These are phyloP conservation scores for Phaedon cochleariae DNA, from an alignment of 2,888 invertebrate species.

Conservation along the genomic window DNA sequence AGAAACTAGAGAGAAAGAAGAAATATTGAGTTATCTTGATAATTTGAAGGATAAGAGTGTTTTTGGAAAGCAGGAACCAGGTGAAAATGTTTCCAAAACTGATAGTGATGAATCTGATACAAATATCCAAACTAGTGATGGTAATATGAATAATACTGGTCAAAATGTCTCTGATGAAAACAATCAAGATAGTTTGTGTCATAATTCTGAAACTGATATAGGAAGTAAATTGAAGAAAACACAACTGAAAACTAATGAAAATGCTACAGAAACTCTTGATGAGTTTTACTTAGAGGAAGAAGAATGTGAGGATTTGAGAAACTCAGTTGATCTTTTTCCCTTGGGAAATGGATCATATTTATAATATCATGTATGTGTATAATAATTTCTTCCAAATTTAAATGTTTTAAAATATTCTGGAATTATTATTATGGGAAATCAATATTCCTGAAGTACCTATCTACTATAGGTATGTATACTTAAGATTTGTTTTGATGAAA, in stretches of 20 bases:
- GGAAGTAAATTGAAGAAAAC: background rate
- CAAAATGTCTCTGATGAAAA: background rate
- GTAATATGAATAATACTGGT: background rate
- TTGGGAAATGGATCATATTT: slow-evolving; percentile 44
- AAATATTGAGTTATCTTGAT: slow-evolving; percentile 41
- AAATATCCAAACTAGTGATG: background rate
- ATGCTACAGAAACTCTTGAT: background rate
- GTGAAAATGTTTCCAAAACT: background rate
- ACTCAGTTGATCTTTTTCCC: slow-evolving; percentile 44
- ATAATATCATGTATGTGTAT: too few relatives aligned
- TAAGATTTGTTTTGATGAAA: too few relatives aligned
- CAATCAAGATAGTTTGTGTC: background rate
- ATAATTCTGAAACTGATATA: background rate
- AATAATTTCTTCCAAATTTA: too few relatives aligned
- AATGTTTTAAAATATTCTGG: too few relatives aligned
- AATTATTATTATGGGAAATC: too few relatives aligned
- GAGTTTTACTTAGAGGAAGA: background rate
- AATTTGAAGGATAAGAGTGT: slow-evolving; percentile 41
- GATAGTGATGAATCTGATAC: background rate
- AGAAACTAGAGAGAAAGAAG: slow-evolving; percentile 28
- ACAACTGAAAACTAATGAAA: background rate
- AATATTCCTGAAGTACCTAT: too few relatives aligned
- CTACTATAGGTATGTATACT: too few relatives aligned
- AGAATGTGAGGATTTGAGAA: slow-evolving; percentile 35
- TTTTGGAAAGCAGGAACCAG: slow-evolving; percentile 45